These are phyloP conservation scores for Zhuqinia jingwanae DNA, from an alignment of 2,888 invertebrate genomes.

Conservation along the genomic window DNA sequence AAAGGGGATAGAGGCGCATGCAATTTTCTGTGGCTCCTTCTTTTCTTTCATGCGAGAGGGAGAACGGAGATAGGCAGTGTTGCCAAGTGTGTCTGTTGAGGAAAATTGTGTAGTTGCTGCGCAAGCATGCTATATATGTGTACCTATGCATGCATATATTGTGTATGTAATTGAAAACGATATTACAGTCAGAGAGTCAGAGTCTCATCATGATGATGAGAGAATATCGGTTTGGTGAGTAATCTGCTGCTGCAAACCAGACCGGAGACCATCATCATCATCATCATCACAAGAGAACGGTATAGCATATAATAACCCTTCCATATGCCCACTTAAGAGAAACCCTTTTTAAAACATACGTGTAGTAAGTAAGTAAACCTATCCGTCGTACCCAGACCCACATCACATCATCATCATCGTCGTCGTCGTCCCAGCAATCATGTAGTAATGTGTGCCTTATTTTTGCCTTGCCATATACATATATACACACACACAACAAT, in stretches of 20 bases:
- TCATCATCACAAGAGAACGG: no score
- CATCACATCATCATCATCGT: constrained; percentile 7
- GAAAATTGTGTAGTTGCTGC: constrained; percentile 13
- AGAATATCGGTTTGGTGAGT: constrained; percentile 21
- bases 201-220: constrained; percentile 7
- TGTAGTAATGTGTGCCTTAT: neutral
- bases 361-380: no score
- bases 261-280: no score
- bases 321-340: constrained; percentile 9
- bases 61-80: no score
- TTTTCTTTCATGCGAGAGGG: constrained; percentile 3
- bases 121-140: constrained; percentile 11
- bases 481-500: no score
- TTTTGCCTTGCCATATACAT: neutral
- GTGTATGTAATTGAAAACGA: constrained; percentile 38
- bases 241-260: neutral
- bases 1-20: no score
- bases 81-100: constrained; percentile 60
- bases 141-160: no score
- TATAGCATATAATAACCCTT: neutral
- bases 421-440: no score
- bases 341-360: neutral
- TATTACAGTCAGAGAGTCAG: constrained; percentile 1
- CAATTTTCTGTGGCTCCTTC: neutral
- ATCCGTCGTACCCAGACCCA: neutral